A percentile compares a stretch with the other conserved stretches of the same genome.
Conservation (phyloP, 2,113 vertebrate species). For the Micronycteris hirsuta region DNA sequence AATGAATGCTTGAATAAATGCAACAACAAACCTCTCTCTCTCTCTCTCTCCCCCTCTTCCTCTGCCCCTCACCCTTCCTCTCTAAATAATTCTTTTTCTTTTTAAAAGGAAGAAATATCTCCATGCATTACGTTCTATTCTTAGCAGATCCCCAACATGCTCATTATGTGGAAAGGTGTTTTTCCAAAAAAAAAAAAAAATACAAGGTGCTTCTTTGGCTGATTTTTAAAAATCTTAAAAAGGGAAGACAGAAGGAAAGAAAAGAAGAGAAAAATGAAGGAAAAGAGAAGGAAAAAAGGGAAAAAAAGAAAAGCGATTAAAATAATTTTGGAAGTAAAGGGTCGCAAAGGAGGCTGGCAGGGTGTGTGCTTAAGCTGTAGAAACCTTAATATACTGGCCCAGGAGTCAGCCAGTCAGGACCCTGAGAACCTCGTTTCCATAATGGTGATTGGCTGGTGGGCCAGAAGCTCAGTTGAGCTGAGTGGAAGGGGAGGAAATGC, state of each 20-base stretch:
- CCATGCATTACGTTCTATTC: neutral
- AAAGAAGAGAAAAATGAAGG: neutral
- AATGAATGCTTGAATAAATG: no score
- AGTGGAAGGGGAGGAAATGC: neutral
- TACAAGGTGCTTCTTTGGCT: neutral
- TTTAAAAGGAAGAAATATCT: neutral
- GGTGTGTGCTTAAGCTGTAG: neutral
- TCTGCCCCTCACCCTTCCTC: no score
- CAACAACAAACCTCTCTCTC: no score
- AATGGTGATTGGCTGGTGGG: slow-evolving; percentile 69
- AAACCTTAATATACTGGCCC: neutral
- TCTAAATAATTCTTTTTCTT: no score
- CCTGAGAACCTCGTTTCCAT: slow-evolving; percentile 61
- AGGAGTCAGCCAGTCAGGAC: slow-evolving; percentile 65
- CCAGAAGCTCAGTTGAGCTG: slow-evolving; percentile 4
- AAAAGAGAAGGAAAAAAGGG: neutral
- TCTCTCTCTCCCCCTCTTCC: no score
- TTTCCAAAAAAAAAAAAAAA: neutral
- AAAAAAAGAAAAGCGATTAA: neutral
- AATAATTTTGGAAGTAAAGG: neutral
- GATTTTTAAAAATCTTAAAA: neutral
- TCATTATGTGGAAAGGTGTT: neutral
- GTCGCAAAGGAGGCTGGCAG: neutral
- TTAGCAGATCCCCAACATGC: neutral
- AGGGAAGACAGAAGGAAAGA: neutral